Evolutionary conservation across 2,113 vertebrate species (phyloP).

Genomic region (Pomatorhinus ruficollis): DNA sequence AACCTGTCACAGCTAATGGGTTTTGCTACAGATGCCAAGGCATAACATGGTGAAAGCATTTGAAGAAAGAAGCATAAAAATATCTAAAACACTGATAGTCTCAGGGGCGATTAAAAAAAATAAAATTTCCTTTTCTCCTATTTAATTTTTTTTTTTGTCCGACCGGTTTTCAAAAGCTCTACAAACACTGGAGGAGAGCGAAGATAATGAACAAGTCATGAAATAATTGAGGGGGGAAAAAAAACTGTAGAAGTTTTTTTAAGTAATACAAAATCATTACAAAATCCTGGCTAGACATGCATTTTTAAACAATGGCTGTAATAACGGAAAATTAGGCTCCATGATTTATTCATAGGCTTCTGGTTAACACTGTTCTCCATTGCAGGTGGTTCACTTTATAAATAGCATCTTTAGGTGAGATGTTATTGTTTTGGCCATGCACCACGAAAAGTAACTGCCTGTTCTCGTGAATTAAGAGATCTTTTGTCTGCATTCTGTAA

Average conservation of each 20-base stretch:
- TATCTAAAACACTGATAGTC: constrained; percentile 41
- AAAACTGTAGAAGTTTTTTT: constrained; percentile 65
- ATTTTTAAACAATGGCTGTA: constrained; percentile 80
- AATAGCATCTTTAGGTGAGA: constrained; percentile 63
- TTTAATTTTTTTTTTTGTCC: not conserved
- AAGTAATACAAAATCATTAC: constrained; percentile 77
- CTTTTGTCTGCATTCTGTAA: not conserved
- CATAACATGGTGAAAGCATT: constrained; percentile 58
- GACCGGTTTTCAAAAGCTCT: constrained; percentile 9
- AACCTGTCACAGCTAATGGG: constrained; percentile 70
- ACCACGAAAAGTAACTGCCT: not conserved
- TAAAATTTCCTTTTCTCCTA: not conserved
- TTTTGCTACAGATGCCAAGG: constrained; percentile 59
- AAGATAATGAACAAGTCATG: constrained; percentile 58
- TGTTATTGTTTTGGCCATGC: not conserved
- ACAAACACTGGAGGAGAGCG: not conserved
- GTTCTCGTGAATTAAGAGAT: not conserved
- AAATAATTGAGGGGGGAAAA: constrained; percentile 17
- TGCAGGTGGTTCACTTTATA: constrained; percentile 63
- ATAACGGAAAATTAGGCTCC: constrained; percentile 80
- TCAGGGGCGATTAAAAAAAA: not conserved
- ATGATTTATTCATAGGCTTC: constrained; percentile 80
- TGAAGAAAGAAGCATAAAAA: constrained; percentile 44
- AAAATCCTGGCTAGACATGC: constrained; percentile 69
- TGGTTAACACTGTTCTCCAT: constrained; percentile 69